Evolutionary conservation across 2,797 vertebrate species (phyloP), one percentile per base, ranked within the genome.

Genomic region (Anguilla megastoma): DNA sequence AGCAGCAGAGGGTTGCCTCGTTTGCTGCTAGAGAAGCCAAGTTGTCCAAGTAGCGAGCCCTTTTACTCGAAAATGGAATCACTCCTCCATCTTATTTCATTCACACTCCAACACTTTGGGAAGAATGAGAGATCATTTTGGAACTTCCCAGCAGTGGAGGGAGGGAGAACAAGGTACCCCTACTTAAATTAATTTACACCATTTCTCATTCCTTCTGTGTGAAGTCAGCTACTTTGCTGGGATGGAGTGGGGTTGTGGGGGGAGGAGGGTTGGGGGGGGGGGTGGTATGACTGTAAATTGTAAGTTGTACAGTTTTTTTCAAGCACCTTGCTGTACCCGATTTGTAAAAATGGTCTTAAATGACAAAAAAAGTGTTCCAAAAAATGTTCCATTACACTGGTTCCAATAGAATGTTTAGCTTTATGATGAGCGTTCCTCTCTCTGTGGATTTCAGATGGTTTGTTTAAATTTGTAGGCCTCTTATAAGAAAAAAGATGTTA

Each of bases 311-410:
- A 87, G 87, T 88, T 86, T 63, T 69, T 63, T 69, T 80, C 82
- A 89, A 89, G 52, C 86, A 87, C 84, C 80, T 76, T 89, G 60
- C 76, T 33, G 79, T 87, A 76, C 76, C 86, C 76, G 86, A 80
- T 90, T 89, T 90, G 80, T 87, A 85, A 36, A 66, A 82, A 66
- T 10, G 24, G 16, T 84, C 82, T 88, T 82, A 85, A 87, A 87
- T 76, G 56, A 82, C 87, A 60, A 88, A 84, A 89, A 87, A 76
- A 66, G 50, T 12, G 7, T 52, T 85, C 76, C 85, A 87, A 85
- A 83, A 88, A 87, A 87, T 60, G 27, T 87, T 90, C 80, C 83
- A 66, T 86, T 90, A 89, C 88, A 86, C 89, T 90, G 91, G 58
- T 87, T 90, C 58, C 86, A 88, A 86, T 56, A 86, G 84, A 88